These are phyloP conservation scores for Lasioglossum calceatum DNA, from an alignment of 2,888 invertebrate species.

Conservation along the genomic window DNA sequence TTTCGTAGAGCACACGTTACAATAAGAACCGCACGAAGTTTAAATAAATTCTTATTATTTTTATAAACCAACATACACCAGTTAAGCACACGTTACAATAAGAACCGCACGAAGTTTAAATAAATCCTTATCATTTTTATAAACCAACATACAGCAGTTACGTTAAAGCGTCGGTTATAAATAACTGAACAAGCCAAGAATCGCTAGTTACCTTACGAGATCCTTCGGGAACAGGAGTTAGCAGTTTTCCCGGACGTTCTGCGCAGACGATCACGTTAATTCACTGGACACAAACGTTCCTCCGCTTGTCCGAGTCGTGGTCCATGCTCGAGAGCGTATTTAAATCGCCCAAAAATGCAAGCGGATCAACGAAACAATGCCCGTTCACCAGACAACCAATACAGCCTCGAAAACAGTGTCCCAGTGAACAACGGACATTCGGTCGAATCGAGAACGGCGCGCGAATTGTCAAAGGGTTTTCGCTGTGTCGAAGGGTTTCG, in stretches of 20 bases:
- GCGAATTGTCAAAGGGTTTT: not conserved
- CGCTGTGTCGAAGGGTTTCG: not conserved
- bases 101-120: not conserved
- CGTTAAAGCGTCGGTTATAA: not conserved
- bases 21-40: not conserved
- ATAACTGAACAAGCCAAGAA: not conserved
- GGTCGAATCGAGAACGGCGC: not conserved
- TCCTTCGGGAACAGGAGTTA: not conserved
- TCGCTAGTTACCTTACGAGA: conserved; percentile 18
- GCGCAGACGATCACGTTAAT: not conserved
- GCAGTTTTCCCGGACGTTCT: too few species aligned
- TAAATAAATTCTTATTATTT: not conserved
- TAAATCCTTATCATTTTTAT: not conserved
- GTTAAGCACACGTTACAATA: not conserved
- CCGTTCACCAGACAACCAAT: not conserved
- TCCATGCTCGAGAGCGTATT: not conserved
- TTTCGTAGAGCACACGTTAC: not conserved
- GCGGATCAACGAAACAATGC: not conserved
- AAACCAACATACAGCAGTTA: too few species aligned
- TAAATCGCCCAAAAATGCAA: not conserved
- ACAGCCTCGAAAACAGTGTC: not conserved
- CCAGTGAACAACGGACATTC: not conserved
- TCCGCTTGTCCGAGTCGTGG: not conserved
- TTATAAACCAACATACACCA: not conserved
- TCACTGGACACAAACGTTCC: conserved; percentile 28